Percentiles rank a stretch among this genome's conserved stretches.
phyloP scores from a whole-genome alignment of 1,140 invertebrate species.

The Hylaeus volcanicus region DNA sequence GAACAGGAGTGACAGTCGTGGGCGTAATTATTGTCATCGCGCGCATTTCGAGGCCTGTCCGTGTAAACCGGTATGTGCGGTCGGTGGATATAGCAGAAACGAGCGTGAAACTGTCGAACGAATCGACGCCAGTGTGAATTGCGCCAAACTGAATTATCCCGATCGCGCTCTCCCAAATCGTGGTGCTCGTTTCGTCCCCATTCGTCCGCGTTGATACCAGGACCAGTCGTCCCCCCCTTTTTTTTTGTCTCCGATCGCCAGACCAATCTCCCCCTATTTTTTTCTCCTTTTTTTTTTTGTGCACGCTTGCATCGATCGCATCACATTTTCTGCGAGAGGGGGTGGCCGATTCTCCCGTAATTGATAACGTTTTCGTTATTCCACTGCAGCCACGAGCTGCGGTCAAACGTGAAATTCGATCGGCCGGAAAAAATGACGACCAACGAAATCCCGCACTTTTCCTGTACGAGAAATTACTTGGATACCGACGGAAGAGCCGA shows the following conservation, averaged over 20 bases:
- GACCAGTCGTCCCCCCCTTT: too few species aligned
- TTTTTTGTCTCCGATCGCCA: slow-evolving; percentile 5
- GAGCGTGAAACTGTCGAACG: slow-evolving; percentile 47
- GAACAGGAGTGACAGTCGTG: slow-evolving; percentile 39
- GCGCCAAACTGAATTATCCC: slow-evolving; percentile 60
- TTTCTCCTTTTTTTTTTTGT: not conserved
- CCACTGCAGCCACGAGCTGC: slow-evolving; percentile 22
- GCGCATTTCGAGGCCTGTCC: slow-evolving; percentile 12
- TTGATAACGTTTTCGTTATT: slow-evolving; percentile 63
- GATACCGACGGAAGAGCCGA: not conserved
- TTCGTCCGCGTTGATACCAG: not conserved
- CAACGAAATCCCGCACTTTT: slow-evolving; percentile 22
- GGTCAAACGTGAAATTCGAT: slow-evolving; percentile 51
- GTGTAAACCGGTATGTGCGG: slow-evolving; percentile 42
- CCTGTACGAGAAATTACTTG: slow-evolving; percentile 2
- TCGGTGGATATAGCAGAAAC: slow-evolving; percentile 44
- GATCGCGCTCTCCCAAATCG: slow-evolving; percentile 53
- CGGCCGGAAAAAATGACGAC: slow-evolving; percentile 42
- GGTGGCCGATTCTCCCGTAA: slow-evolving; percentile 45
- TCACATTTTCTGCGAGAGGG: slow-evolving; percentile 55
- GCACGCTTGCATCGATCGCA: slow-evolving; percentile 15
- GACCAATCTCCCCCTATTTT: slow-evolving; percentile 11
- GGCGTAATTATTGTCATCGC: slow-evolving; percentile 52
- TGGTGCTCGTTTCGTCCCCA: slow-evolving; percentile 44
- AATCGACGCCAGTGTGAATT: slow-evolving; percentile 48